Evolutionary conservation across 2,888 invertebrate species (phyloP).

Genomic region (Acanthacorydalis orientalis): DNA sequence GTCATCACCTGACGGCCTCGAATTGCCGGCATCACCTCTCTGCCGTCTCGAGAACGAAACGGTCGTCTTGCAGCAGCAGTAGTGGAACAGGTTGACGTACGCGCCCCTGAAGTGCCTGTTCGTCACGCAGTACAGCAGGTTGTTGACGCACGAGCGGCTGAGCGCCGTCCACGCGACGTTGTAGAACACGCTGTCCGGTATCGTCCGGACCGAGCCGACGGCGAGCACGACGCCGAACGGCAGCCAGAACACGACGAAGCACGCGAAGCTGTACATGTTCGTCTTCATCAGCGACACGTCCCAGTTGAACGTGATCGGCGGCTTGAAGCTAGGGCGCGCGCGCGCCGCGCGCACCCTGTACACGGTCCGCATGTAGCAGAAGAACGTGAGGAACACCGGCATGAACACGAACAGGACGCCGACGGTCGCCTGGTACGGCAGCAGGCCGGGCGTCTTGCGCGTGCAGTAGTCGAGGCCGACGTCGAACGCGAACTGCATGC

Average conservation of each 20-base stretch:
- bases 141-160: slow-evolving; percentile 48
- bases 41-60: slow-evolving; percentile 43
- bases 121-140: slow-evolving; percentile 44
- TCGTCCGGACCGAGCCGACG: slow-evolving; percentile 30
- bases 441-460: slow-evolving; percentile 17
- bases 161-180: slow-evolving; percentile 52
- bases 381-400: slow-evolving; percentile 37
- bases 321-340: slow-evolving; percentile 39
- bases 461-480: slow-evolving; percentile 54
- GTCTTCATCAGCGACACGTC: slow-evolving; percentile 43
- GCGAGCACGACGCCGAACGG: slow-evolving; percentile 47
- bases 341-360: slow-evolving; percentile 33
- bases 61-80: slow-evolving; percentile 65
- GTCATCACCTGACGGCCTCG: slow-evolving; percentile 15
- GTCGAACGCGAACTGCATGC: slow-evolving; percentile 39
- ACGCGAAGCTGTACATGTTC: slow-evolving; percentile 44
- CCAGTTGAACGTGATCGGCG: slow-evolving; percentile 40
- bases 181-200: slow-evolving; percentile 39
- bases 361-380: slow-evolving; percentile 33
- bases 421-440: slow-evolving; percentile 22
- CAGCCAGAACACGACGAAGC: slow-evolving; percentile 48
- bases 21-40: slow-evolving; percentile 37
- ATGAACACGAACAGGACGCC: slow-evolving; percentile 38
- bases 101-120: slow-evolving; percentile 53
- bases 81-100: slow-evolving; percentile 57